Evolutionary conservation across 2,888 invertebrate species (phyloP).

Genomic region (Diaphora mendica): DNA sequence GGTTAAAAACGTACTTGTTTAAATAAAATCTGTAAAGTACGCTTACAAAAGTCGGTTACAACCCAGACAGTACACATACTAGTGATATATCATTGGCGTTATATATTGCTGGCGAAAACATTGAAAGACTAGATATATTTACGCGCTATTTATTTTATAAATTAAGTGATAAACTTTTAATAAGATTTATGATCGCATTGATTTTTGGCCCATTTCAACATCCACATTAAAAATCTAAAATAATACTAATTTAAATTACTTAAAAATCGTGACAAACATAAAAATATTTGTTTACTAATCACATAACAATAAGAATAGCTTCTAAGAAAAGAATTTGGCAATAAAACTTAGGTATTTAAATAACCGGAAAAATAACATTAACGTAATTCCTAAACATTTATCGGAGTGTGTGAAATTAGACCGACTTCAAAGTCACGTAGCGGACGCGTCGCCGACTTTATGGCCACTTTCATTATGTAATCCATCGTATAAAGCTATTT

Average conservation of each 20-base stretch:
- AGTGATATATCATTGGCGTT: too few species aligned
- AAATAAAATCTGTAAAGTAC: too few species aligned
- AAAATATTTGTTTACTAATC: neutral
- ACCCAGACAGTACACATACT: too few species aligned
- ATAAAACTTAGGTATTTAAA: constrained; percentile 5
- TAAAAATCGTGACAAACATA: neutral
- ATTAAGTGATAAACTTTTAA: neutral
- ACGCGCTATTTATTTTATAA: neutral
- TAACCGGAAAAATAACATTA: constrained; percentile 9
- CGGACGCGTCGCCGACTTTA: constrained; percentile 27
- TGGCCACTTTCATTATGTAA: constrained; percentile 47
- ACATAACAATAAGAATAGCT: constrained; percentile 5
- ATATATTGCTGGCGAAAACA: too few species aligned
- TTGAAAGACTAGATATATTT: too few species aligned
- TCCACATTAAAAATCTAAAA: neutral
- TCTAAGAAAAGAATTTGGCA: constrained; percentile 1
- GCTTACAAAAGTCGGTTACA: too few species aligned
- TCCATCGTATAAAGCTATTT: constrained; percentile 51
- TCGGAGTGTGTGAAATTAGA: constrained; percentile 14
- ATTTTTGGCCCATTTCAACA: neutral
- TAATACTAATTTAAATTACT: neutral
- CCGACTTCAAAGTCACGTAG: constrained; percentile 22
- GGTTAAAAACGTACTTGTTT: neutral
- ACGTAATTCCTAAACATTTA: constrained; percentile 21
- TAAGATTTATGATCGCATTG: neutral